A percentile compares a stretch with the other conserved stretches of the same genome.
These are phyloP conservation scores for Cerastis rubricosa DNA, from an alignment of 2,888 invertebrate species.

Conservation along the genomic window DNA sequence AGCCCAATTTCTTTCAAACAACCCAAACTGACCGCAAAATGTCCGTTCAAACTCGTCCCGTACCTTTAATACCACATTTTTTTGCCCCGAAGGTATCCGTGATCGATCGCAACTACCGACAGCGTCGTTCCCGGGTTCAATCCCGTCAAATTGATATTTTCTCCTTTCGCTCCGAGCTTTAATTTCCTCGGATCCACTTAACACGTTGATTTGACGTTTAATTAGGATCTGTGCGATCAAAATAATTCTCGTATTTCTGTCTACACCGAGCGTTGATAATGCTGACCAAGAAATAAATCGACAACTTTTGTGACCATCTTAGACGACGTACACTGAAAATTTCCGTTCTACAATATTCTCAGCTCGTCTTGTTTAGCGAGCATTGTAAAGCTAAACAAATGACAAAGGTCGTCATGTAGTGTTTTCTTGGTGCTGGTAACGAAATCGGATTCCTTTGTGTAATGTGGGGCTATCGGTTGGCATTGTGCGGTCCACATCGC, in stretches of 20 bases:
- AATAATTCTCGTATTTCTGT: constrained; percentile 57
- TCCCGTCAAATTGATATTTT: constrained; percentile 51
- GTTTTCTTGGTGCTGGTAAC: constrained; percentile 29
- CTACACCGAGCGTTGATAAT: constrained; percentile 18
- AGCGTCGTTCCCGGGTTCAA: constrained; percentile 38
- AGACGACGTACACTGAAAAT: constrained; percentile 15
- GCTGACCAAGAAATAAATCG: background rate
- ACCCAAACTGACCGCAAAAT: constrained; percentile 41
- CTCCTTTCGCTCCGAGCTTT: constrained; percentile 30
- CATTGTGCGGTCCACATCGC: constrained; percentile 43
- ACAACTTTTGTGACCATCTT: background rate
- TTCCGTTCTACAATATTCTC: background rate
- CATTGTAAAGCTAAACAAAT: constrained; percentile 12
- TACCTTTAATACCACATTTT: constrained; percentile 41
- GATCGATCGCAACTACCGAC: constrained; percentile 41
- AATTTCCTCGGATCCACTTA: constrained; percentile 54
- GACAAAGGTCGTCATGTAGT: background rate
- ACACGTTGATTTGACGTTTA: constrained; percentile 63
- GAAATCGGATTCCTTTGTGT: constrained; percentile 63
- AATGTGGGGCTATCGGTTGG: constrained; percentile 49
- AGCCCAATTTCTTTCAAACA: constrained; percentile 39
- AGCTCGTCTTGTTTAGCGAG: background rate
- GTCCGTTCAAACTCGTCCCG: constrained; percentile 11
- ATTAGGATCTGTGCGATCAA: constrained; percentile 61
- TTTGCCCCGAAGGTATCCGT: constrained; percentile 21